Conservation (phyloP, 2,888 invertebrate genomes). For the Schizotus pectinicornis region DNA sequence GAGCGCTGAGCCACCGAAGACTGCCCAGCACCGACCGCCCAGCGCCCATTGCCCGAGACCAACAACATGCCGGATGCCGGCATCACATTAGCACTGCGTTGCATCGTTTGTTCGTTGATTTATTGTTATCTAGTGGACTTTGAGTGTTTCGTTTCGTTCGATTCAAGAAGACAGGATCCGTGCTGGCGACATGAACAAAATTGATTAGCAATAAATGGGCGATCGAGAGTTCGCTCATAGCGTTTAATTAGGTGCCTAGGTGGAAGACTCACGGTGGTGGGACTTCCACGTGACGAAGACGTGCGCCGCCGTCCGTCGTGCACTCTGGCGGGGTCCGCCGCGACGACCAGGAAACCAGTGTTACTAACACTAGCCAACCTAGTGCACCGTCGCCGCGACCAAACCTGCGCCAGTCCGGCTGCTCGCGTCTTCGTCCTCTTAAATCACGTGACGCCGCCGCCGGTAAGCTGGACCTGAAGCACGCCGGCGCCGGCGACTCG, state of each 20-base stretch:
- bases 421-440: conserved; percentile 46
- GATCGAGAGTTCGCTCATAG: conserved; percentile 54
- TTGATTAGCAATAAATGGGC: conserved; percentile 57
- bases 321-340: conserved; percentile 45
- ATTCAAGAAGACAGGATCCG: conserved; percentile 41
- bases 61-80: conserved; percentile 4
- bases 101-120: conserved; percentile 53
- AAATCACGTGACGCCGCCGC: conserved; percentile 25
- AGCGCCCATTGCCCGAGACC: conserved; percentile 36
- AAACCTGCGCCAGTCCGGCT: conserved; percentile 35
- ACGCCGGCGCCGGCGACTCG: conserved; percentile 35
- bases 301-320: conserved; percentile 45
- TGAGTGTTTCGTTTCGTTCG: conserved; percentile 34
- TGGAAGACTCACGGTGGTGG: conserved; percentile 38
- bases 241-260: conserved; percentile 59
- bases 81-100: conserved; percentile 27
- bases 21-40: conserved; percentile 24
- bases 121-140: conserved; percentile 53
- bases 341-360: conserved; percentile 28
- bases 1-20: conserved; percentile 14
- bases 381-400: conserved; percentile 47
- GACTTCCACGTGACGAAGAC: conserved; percentile 49
- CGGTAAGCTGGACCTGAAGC: conserved; percentile 21
- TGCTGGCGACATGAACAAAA: conserved; percentile 54
- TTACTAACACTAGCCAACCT: conserved; percentile 21